Base-by-base conservation (phyloP, 2,797 vertebrate species). In the Coregonus suidteri region DNA sequence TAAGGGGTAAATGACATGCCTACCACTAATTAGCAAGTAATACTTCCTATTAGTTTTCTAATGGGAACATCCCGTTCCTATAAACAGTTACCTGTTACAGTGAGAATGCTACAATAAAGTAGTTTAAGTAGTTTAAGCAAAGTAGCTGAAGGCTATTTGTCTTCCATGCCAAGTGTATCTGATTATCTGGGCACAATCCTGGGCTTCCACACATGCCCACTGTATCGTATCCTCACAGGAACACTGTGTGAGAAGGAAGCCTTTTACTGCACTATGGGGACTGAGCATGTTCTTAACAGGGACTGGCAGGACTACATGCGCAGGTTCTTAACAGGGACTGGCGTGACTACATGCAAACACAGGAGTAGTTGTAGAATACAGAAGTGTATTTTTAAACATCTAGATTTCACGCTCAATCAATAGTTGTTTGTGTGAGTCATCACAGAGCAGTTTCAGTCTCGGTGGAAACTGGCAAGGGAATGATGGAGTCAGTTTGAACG, bases 91-190 rank as follows among this genome's bases (percentile, higher is more conserved):
- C 76, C 80, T 81, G 74, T 82, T 78, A 72, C 74, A 80, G 70
- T 74, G 75, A 80, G 73, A 83, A 81, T 64, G 70, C 78, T 76
- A 15, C 77, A 81, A 73, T 83, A 83, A 86, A 88, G 82, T 83
- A 87, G 84, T 86, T 80, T 88, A 88, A 91, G 77, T 83, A 87
- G 84, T 86, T 80, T 88, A 88, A 91, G 77, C 79, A 77, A 79
- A 77, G 83, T 76, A 85, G 83, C 82, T 56, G 71, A 79, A 69
- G 87, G 81, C 75, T 82, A 71, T 79, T 81, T 81, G 82, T 83
- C 79, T 86, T 82, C 78, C 82, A 86, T 71, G 84, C 85, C 75
- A 84, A 84, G 83, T 77, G 89, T 81, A 91, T 90, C 89, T 88
- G 81, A 91, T 90, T 85, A 89, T 81, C 76, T 59, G 62, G 68